A percentile compares a stretch with the other conserved stretches of the same genome.
phyloP scores from a whole-genome alignment of 2,113 vertebrate species.

The Chamaetylas fuelleborni region DNA sequence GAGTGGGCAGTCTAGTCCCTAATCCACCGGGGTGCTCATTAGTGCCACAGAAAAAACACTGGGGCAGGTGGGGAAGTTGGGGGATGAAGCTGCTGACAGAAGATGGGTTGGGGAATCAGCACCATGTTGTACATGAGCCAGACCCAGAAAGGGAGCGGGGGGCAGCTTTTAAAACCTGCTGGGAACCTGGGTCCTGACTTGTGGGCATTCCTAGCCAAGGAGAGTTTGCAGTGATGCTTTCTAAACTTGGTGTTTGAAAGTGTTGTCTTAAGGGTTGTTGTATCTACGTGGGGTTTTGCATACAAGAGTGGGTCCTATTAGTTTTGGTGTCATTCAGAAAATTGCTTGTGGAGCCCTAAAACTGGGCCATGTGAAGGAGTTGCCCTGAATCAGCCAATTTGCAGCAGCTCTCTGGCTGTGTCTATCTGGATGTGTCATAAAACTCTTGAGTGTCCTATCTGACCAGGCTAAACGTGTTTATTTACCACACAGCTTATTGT shows the following conservation, averaged over 20 bases:
- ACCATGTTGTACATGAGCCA: neutral
- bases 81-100: neutral
- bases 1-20: neutral
- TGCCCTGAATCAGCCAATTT: neutral
- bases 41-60: neutral
- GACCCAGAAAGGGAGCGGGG: neutral
- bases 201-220: neutral
- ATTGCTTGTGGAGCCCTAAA: neutral
- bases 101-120: neutral
- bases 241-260: neutral
- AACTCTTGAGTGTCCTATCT: neutral
- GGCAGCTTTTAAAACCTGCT: neutral
- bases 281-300: rapidly evolving
- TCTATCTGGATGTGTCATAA: slow-evolving; percentile 3
- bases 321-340: neutral
- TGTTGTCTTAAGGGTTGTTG: neutral
- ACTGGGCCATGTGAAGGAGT: neutral
- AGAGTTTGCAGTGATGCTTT: neutral
- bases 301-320: neutral
- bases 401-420: neutral
- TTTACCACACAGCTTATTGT: slow-evolving; percentile 50
- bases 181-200: neutral
- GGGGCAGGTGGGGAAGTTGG: rapidly evolving
- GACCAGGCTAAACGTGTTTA: slow-evolving; percentile 33
- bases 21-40: slow-evolving; percentile 41